Percentiles rank a stretch among this genome's conserved stretches.
Conservation (phyloP, 2,888 invertebrate species). For the Parthenolecanium corni region DNA sequence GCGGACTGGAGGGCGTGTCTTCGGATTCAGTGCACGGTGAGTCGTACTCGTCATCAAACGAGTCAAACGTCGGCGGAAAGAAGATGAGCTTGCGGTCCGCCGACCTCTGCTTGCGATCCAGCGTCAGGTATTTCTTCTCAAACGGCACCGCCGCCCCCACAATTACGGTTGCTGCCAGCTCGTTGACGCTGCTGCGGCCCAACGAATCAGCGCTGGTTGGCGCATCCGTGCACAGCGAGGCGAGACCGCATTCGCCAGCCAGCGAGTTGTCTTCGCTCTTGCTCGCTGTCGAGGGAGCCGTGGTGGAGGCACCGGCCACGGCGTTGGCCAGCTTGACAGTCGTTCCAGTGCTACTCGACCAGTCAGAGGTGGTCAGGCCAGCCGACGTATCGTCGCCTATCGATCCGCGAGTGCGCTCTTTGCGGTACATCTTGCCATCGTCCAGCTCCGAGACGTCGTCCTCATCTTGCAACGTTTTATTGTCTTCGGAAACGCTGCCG, state of each 20-base stretch:
- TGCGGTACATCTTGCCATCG: neutral
- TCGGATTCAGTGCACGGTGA: slow-evolving; percentile 36
- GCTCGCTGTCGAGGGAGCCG: slow-evolving; percentile 20
- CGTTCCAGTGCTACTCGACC: slow-evolving; percentile 78
- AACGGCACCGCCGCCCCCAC: neutral
- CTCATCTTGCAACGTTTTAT: slow-evolving; percentile 56
- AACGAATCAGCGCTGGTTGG: neutral
- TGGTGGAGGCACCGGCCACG: slow-evolving; percentile 31
- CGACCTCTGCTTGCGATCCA: slow-evolving; percentile 14
- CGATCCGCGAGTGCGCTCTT: slow-evolving; percentile 41
- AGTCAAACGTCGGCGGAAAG: slow-evolving; percentile 22
- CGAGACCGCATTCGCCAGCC: slow-evolving; percentile 32
- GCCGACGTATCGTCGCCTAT: slow-evolving; percentile 78
- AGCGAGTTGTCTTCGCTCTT: slow-evolving; percentile 35
- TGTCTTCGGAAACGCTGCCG: slow-evolving; percentile 41
- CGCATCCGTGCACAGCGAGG: slow-evolving; percentile 34
- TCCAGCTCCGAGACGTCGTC: neutral
- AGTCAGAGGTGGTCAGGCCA: slow-evolving; percentile 72
- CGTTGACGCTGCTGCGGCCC: slow-evolving; percentile 24
- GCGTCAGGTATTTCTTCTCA: slow-evolving; percentile 16
- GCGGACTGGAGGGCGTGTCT: slow-evolving; percentile 33
- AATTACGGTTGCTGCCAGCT: neutral
- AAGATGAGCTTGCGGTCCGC: slow-evolving; percentile 4
- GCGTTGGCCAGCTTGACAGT: slow-evolving; percentile 51
- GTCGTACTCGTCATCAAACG: slow-evolving; percentile 35